These are phyloP conservation scores for Uloborus diversus DNA, from an alignment of 1,140 invertebrate genomes.

Conservation along the genomic window DNA sequence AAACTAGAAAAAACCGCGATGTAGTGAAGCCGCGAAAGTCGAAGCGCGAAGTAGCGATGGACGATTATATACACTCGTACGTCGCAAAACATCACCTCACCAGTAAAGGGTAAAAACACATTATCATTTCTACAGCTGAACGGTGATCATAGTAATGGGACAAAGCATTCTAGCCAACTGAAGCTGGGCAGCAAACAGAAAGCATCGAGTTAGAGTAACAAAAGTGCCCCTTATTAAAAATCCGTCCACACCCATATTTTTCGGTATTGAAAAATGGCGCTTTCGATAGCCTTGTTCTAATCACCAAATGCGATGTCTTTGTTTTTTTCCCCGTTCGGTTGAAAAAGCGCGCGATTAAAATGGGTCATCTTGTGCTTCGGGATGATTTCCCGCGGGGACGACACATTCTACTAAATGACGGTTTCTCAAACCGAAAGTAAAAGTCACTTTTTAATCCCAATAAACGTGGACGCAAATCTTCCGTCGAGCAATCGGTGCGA, in stretches of 20 bases:
- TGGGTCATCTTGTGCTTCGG: slow-evolving; percentile 49
- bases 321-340: background rate
- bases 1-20: too few relatives aligned
- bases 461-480: slow-evolving; percentile 4
- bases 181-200: too few relatives aligned
- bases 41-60: too few relatives aligned
- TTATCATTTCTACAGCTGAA: too few relatives aligned
- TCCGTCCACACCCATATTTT: background rate
- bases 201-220: too few relatives aligned
- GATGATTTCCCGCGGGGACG: slow-evolving; percentile 32
- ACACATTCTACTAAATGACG: slow-evolving; percentile 20
- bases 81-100: too few relatives aligned
- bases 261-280: background rate
- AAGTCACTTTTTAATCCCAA: slow-evolving; percentile 35
- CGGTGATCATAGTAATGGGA: too few relatives aligned
- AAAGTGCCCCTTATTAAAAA: too few relatives aligned
- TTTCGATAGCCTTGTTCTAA: background rate
- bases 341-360: slow-evolving; percentile 26
- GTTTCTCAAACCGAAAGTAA: slow-evolving; percentile 17
- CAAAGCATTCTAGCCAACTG: too few relatives aligned
- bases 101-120: too few relatives aligned
- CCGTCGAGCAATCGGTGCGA: slow-evolving; percentile 11
- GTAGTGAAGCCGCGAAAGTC: too few relatives aligned
- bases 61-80: too few relatives aligned
- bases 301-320: background rate